phyloP scores from a whole-genome alignment of 2,797 vertebrate species.

The Menidia menidia region DNA sequence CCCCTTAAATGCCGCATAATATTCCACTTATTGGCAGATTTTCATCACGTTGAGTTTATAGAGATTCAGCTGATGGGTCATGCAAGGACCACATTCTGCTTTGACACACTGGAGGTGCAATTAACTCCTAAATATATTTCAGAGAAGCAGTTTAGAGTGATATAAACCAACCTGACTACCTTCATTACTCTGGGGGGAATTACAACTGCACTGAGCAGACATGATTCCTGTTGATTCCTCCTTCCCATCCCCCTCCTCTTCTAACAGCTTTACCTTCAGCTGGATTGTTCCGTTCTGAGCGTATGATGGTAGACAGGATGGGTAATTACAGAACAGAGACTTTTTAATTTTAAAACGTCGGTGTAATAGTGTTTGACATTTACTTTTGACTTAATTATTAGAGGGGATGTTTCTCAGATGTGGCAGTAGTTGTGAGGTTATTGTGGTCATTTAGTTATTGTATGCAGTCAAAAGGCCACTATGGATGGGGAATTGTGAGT shows the following conservation, averaged over 20 bases:
- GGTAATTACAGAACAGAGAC: conserved; percentile 44
- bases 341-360: too few species aligned
- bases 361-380: conserved; percentile 6
- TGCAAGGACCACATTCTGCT: conserved; percentile 20
- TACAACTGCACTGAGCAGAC: conserved; percentile 9
- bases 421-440: conserved; percentile 7
- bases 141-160: conserved; percentile 37
- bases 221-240: conserved; percentile 23
- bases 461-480: conserved; percentile 13
- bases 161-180: conserved; percentile 30
- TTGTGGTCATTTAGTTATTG: conserved; percentile 30
- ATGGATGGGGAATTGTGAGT: conserved; percentile 16
- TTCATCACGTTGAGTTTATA: conserved; percentile 20
- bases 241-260: not conserved
- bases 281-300: conserved; percentile 14
- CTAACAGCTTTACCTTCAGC: conserved; percentile 10
- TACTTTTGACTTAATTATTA: conserved; percentile 42
- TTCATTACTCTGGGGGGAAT: conserved; percentile 30
- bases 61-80: conserved; percentile 26
- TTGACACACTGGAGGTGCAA: conserved; percentile 29
- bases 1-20: conserved; percentile 17
- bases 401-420: not conserved
- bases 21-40: conserved; percentile 26
- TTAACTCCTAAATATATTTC: conserved; percentile 38
- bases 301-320: conserved; percentile 26